phyloP scores from a whole-genome alignment of 2,888 invertebrate species.

The Acanthosoma haemorrhoidale region DNA sequence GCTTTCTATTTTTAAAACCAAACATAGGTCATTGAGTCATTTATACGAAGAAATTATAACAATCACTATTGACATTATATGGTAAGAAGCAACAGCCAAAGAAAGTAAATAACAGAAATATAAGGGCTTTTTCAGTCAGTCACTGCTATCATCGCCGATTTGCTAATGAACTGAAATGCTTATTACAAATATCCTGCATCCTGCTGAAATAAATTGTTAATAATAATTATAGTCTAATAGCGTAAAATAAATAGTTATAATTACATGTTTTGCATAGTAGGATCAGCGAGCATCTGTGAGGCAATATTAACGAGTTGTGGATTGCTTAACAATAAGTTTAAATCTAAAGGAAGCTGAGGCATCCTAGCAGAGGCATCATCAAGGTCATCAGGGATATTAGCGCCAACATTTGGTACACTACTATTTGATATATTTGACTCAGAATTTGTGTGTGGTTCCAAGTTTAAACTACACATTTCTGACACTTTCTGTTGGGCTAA shows the following conservation, averaged over 20 bases:
- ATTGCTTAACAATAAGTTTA: slow-evolving; percentile 27
- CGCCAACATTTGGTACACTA: background rate
- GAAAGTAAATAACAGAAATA: too few relatives aligned
- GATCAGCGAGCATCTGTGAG: slow-evolving; percentile 33
- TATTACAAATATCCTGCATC: too few relatives aligned
- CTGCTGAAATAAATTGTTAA: background rate
- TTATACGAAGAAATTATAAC: too few relatives aligned
- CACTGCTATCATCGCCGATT: too few relatives aligned
- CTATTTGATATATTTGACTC: background rate
- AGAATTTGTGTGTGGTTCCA: background rate
- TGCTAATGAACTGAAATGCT: too few relatives aligned
- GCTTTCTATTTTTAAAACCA: too few relatives aligned
- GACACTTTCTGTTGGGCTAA: slow-evolving; percentile 33
- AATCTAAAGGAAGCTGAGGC: slow-evolving; percentile 16
- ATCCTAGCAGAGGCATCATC: background rate
- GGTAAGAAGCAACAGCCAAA: too few relatives aligned
- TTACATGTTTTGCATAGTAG: slow-evolving; percentile 34
- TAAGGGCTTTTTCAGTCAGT: background rate
- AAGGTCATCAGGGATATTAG: background rate
- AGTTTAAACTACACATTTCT: background rate
- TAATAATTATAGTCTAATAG: background rate
- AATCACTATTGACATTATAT: too few relatives aligned
- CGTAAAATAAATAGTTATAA: background rate
- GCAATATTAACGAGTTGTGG: slow-evolving; percentile 32
- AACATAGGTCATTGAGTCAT: too few relatives aligned